phyloP scores from a whole-genome alignment of 2,888 invertebrate genomes.

The Pyrrhosoma nymphula region DNA sequence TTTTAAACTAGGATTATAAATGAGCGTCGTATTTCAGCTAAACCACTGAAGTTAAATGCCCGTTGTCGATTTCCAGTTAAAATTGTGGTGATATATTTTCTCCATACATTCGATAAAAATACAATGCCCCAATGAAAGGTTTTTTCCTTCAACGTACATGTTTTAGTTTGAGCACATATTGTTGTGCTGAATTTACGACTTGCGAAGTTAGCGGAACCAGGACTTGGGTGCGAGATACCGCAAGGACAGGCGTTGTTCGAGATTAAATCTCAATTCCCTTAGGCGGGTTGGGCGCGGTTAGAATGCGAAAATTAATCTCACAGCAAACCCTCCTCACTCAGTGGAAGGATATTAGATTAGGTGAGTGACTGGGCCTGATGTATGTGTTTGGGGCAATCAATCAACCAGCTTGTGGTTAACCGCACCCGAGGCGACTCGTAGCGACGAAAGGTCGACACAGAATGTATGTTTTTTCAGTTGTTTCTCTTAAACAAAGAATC shows the following conservation, averaged over 20 bases:
- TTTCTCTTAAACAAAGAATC: neutral
- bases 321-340: neutral
- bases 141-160: neutral
- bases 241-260: neutral
- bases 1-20: too few species aligned
- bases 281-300: neutral
- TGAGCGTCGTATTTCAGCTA: too few species aligned
- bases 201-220: neutral
- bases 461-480: neutral
- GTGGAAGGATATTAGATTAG: neutral
- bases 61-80: too few species aligned
- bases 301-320: neutral
- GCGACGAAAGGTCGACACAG: neutral
- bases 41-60: too few species aligned
- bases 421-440: neutral
- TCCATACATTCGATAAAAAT: too few species aligned
- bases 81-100: too few species aligned
- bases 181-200: neutral
- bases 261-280: neutral
- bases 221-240: neutral
- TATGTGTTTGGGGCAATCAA: neutral
- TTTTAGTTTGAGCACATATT: neutral
- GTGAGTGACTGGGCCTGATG: neutral
- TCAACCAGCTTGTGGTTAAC: neutral
- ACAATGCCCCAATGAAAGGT: too few species aligned